Base-by-base conservation (phyloP, 2,888 invertebrate species). In the Entomobrya multifasciata region DNA sequence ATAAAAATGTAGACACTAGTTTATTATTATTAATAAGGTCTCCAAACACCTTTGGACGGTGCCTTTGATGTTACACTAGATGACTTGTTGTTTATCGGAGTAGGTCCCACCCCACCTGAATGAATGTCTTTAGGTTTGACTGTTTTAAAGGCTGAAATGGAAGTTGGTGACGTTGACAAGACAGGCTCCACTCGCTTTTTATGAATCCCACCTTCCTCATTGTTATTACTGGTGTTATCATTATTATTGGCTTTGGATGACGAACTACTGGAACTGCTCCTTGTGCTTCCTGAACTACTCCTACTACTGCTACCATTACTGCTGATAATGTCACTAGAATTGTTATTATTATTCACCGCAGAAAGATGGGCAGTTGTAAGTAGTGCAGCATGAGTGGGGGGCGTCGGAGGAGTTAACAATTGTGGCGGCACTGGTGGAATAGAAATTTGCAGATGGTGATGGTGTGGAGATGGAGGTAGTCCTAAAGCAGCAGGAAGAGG, bases 11-110 rank as follows among this genome's bases (percentile, higher is more conserved):
- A 30, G 15, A 67, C 52, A 70, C 49, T 30, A 20, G 55, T 78
- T 44, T 79, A 49, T 57, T 1, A 47, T 60, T 30, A 49, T 60
- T 77, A 91, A 67, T 91, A 91, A 11, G 91, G 91, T 79, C 90
- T 78, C 91, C 91, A 91, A 22, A 91, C 89, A 15, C 89, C 89
- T 88, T 91, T 91, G 13, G 89, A 88, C 1, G 91, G 89, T 8
- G 89, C 89, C 79, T 57, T 88, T 25, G 89, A 89, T 13, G 91
- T 90, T 17, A 88, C 87, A 17, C 82, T 88, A 5, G 87, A 80
- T 10, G 85, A 52, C 49, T 62, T 78, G 20, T n/a, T 27, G 6
- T 8, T 36, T 36, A 72, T 87, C 3, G 88, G 79, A 25, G 84
- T 88, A 5, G 89, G 90, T 10, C 88, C 88, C 30, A 88, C 84